A percentile compares a stretch with the other conserved stretches of the same genome.
phyloP scores from a whole-genome alignment of 2,113 vertebrate species.

The Microcebus lehilahytsara region DNA sequence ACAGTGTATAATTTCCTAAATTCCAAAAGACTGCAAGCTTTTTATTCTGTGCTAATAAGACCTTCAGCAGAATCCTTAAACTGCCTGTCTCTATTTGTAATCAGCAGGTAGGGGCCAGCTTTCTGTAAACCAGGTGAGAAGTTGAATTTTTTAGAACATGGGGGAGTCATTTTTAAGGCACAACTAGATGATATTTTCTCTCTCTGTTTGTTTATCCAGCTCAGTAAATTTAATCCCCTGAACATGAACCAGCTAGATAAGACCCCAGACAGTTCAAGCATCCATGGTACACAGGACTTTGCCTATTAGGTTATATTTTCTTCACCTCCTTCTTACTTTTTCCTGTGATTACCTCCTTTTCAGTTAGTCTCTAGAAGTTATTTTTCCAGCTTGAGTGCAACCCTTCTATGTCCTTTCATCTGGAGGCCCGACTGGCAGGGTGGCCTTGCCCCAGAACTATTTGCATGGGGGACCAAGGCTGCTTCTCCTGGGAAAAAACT shows the following conservation, averaged over 20 bases:
- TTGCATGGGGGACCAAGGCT: conserved; percentile 25
- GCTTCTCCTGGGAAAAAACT: conserved; percentile 58
- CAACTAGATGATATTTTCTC: background rate
- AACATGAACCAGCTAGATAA: background rate
- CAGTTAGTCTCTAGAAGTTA: background rate
- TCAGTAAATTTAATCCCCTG: background rate
- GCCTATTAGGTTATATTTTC: background rate
- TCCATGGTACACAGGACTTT: background rate
- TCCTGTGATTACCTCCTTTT: background rate
- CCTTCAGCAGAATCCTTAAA: background rate
- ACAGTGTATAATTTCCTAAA: conserved; percentile 69
- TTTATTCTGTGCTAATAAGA: conserved; percentile 67
- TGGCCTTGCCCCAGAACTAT: background rate
- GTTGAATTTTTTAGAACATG: background rate
- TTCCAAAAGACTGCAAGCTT: conserved; percentile 67
- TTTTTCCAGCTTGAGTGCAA: background rate
- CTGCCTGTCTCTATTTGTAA: background rate
- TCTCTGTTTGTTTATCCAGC: background rate
- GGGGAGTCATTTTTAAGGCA: background rate
- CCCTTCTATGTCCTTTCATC: background rate
- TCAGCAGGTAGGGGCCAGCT: background rate
- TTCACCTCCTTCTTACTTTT: background rate
- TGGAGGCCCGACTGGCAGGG: background rate
- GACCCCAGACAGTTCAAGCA: background rate
- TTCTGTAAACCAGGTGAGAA: background rate